phyloP scores from a whole-genome alignment of 2,888 invertebrate species.

The Idaea aversata region DNA sequence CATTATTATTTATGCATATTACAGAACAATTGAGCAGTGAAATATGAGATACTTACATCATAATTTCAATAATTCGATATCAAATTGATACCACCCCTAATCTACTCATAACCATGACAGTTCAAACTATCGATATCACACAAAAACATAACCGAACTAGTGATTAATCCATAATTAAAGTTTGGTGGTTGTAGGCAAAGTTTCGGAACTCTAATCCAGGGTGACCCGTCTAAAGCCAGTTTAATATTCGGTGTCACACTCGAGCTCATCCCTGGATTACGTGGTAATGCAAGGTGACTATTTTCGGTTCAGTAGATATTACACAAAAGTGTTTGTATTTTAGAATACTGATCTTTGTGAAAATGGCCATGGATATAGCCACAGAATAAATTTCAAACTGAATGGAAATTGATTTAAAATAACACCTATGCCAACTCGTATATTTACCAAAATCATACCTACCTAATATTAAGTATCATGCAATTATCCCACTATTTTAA shows the following conservation, averaged over 20 bases:
- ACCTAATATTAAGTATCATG: no score
- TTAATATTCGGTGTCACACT: slow-evolving; percentile 72
- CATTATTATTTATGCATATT: no score
- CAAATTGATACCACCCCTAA: neutral
- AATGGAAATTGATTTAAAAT: no score
- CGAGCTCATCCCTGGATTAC: slow-evolving; percentile 61
- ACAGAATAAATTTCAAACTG: no score
- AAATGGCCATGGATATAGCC: no score
- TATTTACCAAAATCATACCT: no score
- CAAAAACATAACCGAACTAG: slow-evolving; percentile 28
- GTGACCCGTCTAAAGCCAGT: slow-evolving; percentile 58
- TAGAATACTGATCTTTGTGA: no score
- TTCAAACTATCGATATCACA: slow-evolving; percentile 12
- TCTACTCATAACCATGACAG: neutral
- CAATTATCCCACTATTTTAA: no score
- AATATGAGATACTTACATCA: no score
- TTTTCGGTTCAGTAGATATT: slow-evolving; percentile 14
- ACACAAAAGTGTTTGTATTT: neutral
- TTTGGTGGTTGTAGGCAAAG: slow-evolving; percentile 53
- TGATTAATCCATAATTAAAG: slow-evolving; percentile 57
- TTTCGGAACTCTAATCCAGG: slow-evolving; percentile 58
- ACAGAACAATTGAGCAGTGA: no score
- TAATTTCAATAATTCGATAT: no score
- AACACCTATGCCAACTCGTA: no score
- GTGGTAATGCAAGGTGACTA: slow-evolving; percentile 48